Base-by-base conservation (phyloP, 2,888 invertebrate genomes). In the Acronicta psi region DNA sequence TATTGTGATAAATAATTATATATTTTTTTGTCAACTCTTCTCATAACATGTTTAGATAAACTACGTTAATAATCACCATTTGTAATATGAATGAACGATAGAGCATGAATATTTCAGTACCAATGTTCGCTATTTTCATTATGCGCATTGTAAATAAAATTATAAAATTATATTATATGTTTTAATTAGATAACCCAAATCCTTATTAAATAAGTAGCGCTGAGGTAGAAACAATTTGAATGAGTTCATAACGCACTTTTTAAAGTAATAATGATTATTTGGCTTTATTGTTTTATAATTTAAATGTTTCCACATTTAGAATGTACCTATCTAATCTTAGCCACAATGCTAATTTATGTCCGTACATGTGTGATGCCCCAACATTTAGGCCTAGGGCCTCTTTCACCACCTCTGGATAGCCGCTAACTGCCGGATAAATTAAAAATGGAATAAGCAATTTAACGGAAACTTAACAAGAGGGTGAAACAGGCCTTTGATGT, bases 1-100 rank as follows among this genome's bases (percentile, higher is more conserved):
- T 89, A 89, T 89, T 91, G 91, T 92, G 92, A 91, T 90, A 90
- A 80, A 77, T 86, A 76, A 73, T 77, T 75, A 63, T 68, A 70
- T 83, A 62, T 71, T 74, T 83, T 87, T 85, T 81, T 34, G 77
- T 84, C 74, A 67, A 72, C 76, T 80, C 66, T 69, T 78, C 73
- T 81, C 71, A 70, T 77, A 77, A 77, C 75, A 77, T 79, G 77
- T 80, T 81, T 80, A 81, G 68, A 64, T 75, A 59, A 75, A 68
- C 58, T 69, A 68, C 44, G 66, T 69, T 66, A 60, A 50, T 51
- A 68, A 71, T 72, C 50, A 66, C 69, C 63, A 63, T 67, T 73
- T 73, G 64, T 65, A 65, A 69, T 58, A 65, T 55, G 65, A 61
- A 75, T 63, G 59, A 60, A 41, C 47, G 64, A 54, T 59, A 59